These are phyloP conservation scores for Aquatica leii DNA, from an alignment of 2,888 invertebrate genomes.

Conservation along the genomic window DNA sequence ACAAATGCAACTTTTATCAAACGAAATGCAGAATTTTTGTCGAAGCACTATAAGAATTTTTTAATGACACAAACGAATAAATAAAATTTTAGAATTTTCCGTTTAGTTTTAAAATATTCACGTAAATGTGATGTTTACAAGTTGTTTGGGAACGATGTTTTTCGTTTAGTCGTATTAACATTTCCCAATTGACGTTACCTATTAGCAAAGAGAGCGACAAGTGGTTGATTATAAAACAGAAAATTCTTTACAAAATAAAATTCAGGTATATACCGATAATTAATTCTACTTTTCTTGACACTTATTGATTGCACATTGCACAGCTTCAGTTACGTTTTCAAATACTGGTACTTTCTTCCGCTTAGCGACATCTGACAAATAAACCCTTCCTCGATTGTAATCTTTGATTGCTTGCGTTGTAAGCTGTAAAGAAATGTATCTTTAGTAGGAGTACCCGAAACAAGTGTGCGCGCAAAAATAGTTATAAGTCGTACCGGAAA, in stretches of 20 bases:
- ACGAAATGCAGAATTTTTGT: conserved; percentile 20
- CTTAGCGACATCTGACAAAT: conserved; percentile 89
- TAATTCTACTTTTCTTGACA: conserved; percentile 43
- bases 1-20: not conserved
- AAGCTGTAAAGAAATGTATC: conserved; percentile 73
- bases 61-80: conserved; percentile 28
- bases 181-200: not conserved
- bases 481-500: no score
- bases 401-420: conserved; percentile 89
- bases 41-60: conserved; percentile 27
- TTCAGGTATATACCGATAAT: conserved; percentile 41
- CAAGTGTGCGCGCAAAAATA: not conserved
- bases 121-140: conserved; percentile 6
- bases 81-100: conserved; percentile 34
- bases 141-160: no score
- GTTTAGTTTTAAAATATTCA: conserved; percentile 5
- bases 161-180: no score
- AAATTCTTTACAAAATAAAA: conserved; percentile 32
- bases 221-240: conserved; percentile 25
- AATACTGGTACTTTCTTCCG: conserved; percentile 90
- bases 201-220: conserved; percentile 31
- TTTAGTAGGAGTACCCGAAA: no score
- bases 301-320: conserved; percentile 77
- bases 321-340: conserved; percentile 81
- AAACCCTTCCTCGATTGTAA: conserved; percentile 93